Conservation (phyloP, 2,113 vertebrate species). For the Crypturellus undulatus region DNA sequence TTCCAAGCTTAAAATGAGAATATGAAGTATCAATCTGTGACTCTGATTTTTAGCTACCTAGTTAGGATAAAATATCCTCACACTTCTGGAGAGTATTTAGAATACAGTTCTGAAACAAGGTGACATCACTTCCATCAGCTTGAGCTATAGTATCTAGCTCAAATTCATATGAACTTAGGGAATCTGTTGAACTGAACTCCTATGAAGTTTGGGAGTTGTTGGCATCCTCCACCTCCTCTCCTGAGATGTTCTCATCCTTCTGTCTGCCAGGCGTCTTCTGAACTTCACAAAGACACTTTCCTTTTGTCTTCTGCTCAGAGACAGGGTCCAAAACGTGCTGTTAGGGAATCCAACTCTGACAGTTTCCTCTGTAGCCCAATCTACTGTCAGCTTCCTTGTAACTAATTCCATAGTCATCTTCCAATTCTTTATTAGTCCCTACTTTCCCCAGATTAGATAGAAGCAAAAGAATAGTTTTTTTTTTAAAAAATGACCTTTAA, state of each 20-base stretch:
- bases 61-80: not conserved
- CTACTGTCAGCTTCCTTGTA: not conserved
- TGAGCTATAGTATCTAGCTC: not conserved
- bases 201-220: no score
- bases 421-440: not conserved
- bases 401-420: not conserved
- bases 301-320: not conserved
- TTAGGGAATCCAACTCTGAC: not conserved
- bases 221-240: not conserved
- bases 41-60: not conserved
- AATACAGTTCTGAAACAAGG: not conserved
- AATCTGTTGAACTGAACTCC: not conserved
- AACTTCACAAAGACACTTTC: not conserved
- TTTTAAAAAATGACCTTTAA: not conserved
- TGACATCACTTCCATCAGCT: not conserved
- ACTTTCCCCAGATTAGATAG: not conserved
- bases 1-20: not conserved
- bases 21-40: not conserved
- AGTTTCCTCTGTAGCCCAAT: not conserved
- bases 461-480: not conserved
- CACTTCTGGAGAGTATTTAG: not conserved
- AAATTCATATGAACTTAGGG: not conserved
- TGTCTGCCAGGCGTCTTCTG: not conserved
- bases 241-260: fast-evolving
- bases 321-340: not conserved